Evolutionary conservation across 2,888 invertebrate species (phyloP).

Genomic region (Ferrisia virgata): DNA sequence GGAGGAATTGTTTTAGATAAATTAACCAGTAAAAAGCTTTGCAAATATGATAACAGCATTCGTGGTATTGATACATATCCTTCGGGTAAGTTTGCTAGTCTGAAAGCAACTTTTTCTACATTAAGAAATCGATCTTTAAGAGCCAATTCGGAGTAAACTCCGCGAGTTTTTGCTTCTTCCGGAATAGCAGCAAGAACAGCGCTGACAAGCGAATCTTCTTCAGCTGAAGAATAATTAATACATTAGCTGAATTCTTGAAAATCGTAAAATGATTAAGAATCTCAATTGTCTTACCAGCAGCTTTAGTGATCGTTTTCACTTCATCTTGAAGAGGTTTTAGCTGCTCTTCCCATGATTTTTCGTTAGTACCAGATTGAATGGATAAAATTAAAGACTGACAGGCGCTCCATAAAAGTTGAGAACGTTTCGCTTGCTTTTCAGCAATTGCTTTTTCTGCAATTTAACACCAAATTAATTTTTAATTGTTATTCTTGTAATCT

Average conservation of each 20-base stretch:
- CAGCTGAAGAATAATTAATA: constrained; percentile 56
- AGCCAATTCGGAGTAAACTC: constrained; percentile 84
- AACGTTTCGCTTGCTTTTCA: constrained; percentile 71
- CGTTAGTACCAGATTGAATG: constrained; percentile 36
- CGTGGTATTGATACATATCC: constrained; percentile 79
- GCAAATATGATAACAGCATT: constrained; percentile 83
- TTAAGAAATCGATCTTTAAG: constrained; percentile 79
- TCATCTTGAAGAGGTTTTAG: constrained; percentile 65
- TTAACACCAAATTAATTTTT: constrained; percentile 4
- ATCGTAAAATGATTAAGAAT: background rate
- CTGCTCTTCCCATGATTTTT: constrained; percentile 56
- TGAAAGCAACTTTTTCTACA: constrained; percentile 75
- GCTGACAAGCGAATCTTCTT: constrained; percentile 75
- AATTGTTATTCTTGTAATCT: background rate
- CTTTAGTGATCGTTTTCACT: constrained; percentile 69
- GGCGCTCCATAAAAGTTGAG: constrained; percentile 90
- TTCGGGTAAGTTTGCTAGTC: constrained; percentile 82
- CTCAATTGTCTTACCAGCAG: constrained; percentile 61
- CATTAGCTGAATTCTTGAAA: background rate
- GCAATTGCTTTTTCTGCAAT: constrained; percentile 66
- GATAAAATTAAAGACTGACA: constrained; percentile 65
- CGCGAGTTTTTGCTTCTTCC: constrained; percentile 69
- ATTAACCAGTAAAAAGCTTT: constrained; percentile 76
- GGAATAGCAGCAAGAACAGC: constrained; percentile 77
- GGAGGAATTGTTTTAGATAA: constrained; percentile 67